Evolutionary conservation across 2,888 invertebrate species (phyloP).

Genomic region (Petrophora chlorosata): DNA sequence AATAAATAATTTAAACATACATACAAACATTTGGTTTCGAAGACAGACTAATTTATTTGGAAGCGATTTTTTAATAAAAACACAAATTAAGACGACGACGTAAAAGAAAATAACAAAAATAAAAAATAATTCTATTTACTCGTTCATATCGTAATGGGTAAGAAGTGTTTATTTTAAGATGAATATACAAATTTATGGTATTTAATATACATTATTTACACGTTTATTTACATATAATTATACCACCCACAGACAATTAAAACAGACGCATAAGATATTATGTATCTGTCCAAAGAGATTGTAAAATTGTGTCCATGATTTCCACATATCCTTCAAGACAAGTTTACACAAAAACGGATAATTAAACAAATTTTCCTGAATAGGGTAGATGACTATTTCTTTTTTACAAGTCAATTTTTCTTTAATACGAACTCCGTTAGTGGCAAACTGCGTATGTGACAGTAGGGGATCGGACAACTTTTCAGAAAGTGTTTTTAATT

Average conservation of each 20-base stretch:
- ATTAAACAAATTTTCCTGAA: no score
- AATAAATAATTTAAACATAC: constrained; percentile 49
- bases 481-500: no score
- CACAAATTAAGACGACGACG: constrained; percentile 38
- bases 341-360: no score
- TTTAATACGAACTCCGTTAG: no score
- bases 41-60: constrained; percentile 56
- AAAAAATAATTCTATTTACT: constrained; percentile 58
- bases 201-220: constrained; percentile 68
- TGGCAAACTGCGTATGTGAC: no score
- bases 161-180: constrained; percentile 50
- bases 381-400: no score
- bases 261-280: constrained; percentile 34
- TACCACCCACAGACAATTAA: constrained; percentile 54
- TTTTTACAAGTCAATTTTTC: no score
- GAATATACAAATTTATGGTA: constrained; percentile 63
- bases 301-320: no score
- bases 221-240: constrained; percentile 55
- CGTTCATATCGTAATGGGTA: constrained; percentile 30
- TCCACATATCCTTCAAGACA: no score
- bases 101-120: constrained; percentile 60
- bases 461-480: no score
- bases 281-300: not conserved
- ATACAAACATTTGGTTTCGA: constrained; percentile 59
- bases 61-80: constrained; percentile 52